Conservation (phyloP, 2,113 vertebrate species). For the Xenopus tropicalis region DNA sequence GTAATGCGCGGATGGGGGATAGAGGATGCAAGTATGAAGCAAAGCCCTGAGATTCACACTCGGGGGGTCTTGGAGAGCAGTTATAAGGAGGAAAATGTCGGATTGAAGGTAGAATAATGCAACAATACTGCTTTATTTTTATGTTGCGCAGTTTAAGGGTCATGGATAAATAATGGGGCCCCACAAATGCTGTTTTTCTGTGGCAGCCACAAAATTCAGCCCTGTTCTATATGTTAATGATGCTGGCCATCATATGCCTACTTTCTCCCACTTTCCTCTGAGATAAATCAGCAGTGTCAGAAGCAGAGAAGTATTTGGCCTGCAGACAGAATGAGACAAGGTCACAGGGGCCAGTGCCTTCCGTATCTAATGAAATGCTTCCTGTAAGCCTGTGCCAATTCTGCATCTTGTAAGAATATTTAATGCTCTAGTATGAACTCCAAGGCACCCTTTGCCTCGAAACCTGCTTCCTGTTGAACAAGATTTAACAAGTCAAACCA, state of each 20-base stretch:
- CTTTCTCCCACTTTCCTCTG: conserved; percentile 39
- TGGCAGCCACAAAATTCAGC: no score
- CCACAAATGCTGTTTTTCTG: no score
- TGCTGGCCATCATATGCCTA: no score
- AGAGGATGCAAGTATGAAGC: no score
- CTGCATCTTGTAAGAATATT: conserved; percentile 72
- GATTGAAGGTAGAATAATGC: no score
- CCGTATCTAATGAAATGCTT: conserved; percentile 71
- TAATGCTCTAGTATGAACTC: conserved; percentile 68
- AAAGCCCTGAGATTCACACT: no score
- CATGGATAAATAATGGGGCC: no score
- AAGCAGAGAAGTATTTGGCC: conserved; percentile 51
- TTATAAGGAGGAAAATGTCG: no score
- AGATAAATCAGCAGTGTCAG: conserved; percentile 59
- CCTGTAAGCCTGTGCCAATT: conserved; percentile 67
- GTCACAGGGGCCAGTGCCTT: conserved; percentile 61
- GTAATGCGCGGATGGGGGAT: background rate
- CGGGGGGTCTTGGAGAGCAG: no score
- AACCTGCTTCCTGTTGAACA: conserved; percentile 78
- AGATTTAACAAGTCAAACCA: conserved; percentile 64
- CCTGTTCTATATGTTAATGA: no score
- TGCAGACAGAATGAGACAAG: conserved; percentile 57
- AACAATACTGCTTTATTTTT: no score
- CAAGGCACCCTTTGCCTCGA: conserved; percentile 62
- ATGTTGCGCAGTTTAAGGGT: no score